Base-by-base conservation (phyloP, 2,888 invertebrate genomes). In the Phortica okadai region DNA sequence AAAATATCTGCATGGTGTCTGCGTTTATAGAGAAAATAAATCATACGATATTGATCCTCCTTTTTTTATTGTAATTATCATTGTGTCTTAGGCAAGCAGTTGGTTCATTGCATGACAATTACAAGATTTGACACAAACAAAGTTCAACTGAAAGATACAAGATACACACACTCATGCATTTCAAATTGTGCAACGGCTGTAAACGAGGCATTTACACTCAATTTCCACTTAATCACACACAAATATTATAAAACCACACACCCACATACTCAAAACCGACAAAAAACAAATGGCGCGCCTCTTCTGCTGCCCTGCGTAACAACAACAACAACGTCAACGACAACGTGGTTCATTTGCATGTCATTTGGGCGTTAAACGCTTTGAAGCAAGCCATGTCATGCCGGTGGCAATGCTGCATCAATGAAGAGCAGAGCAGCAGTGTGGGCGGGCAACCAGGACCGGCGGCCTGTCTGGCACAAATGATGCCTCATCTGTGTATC, bases 281-380 rank as follows among this genome's bases (percentile, higher is more conserved):
- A 10, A 33, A 74, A 44, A 69, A 42, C n/a, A 69, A 45, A 42
- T 69, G 67, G 45, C n/a, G 44, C 45, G 16, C 67, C 67, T 45
- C n/a, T 33, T 41, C n/a, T 14, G 11, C n/a, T 56, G 56, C 56
- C 56, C 21, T 21, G 0, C 21, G 21, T 21, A 21, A 21, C 21
- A 21, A 21, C 45, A 45, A 45, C 11, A 14, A 10, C 16, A 33
- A 44, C 64, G 56, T 59, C 75, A 73, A 74, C 75, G 76, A 64
- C 80, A 79, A 77, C 78, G 82, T 82, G 87, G 84, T 88, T 88
- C 89, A 89, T 89, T 89, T 89, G 89, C 89, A 84, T 89, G 84
- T 79, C 77, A 82, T 77, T 83, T 83, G 81, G 82, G 86, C 87
- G 84, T 85, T 81, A 83, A 84, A 80, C 83, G 82, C 88, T 89